Conservation (phyloP, 2,888 invertebrate species). For the Cordilura impudica region DNA sequence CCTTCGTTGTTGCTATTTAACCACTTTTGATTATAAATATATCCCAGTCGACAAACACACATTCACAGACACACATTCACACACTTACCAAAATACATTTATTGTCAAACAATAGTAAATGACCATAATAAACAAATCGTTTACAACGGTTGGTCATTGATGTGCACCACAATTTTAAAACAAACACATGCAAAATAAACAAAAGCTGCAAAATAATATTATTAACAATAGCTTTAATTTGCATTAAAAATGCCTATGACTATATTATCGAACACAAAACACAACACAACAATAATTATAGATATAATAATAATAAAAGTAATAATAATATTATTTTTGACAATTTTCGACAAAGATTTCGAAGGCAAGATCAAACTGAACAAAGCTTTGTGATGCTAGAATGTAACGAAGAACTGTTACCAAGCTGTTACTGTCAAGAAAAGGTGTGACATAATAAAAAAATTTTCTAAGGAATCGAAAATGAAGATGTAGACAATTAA, state of each 20-base stretch:
- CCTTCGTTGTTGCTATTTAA: background rate
- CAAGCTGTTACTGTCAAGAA: no score
- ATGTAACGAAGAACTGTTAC: no score
- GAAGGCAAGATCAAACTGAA: no score
- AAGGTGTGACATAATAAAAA: no score
- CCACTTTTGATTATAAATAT: background rate
- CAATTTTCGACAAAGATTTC: no score
- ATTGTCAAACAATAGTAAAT: slow-evolving; percentile 48
- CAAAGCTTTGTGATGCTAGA: no score
- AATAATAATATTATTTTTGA: no score
- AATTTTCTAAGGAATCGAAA: no score
- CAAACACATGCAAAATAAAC: background rate
- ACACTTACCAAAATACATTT: no score
- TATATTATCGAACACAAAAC: slow-evolving; percentile 32
- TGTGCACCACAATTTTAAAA: background rate
- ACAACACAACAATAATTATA: no score
- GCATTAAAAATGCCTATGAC: slow-evolving; percentile 50
- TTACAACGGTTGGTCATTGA: slow-evolving; percentile 4
- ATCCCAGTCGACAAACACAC: background rate
- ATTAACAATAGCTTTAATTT: slow-evolving; percentile 53
- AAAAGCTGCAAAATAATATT: slow-evolving; percentile 6
- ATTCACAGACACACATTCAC: background rate
- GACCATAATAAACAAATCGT: slow-evolving; percentile 46
- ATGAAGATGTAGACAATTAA: no score
- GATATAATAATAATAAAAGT: no score